Evolutionary conservation across 2,113 vertebrate genomes (phyloP).

Genomic region (Rafetus swinhoei): DNA sequence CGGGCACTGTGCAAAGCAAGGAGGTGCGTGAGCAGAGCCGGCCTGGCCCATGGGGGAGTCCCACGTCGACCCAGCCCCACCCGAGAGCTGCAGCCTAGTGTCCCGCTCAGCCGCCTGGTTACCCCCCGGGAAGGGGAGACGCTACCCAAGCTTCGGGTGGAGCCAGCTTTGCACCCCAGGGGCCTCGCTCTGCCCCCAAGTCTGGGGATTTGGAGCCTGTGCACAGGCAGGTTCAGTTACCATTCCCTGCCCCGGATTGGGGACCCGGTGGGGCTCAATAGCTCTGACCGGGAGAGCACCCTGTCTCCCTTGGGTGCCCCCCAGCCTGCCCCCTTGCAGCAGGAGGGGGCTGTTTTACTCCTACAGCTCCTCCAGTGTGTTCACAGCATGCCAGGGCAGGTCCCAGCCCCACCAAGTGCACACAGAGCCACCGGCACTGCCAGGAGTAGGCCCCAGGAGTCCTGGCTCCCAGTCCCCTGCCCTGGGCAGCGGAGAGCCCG

Average conservation of each 20-base stretch:
- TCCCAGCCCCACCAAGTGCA: neutral
- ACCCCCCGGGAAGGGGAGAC: neutral
- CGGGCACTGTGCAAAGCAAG: constrained; percentile 54
- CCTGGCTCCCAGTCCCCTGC: neutral
- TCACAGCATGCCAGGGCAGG: constrained; percentile 15
- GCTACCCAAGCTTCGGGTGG: no score
- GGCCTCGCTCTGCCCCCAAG: neutral
- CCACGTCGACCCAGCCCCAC: neutral
- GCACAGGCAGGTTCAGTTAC: neutral
- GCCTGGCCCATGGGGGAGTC: neutral
- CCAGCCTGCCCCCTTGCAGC: neutral
- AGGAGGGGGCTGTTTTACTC: constrained; percentile 1
- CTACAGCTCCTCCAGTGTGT: neutral
- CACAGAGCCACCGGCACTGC: neutral
- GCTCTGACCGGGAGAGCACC: neutral
- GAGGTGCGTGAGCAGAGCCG: neutral
- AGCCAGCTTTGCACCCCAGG: no score
- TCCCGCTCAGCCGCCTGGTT: neutral
- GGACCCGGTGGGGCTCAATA: neutral
- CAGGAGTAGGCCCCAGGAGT: neutral
- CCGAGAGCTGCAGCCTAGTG: neutral
- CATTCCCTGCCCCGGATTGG: neutral
- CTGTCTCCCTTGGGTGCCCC: neutral
- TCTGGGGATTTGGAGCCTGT: neutral
- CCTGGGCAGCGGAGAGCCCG: neutral